These are phyloP conservation scores for Myodes glareolus DNA, from an alignment of 2,113 vertebrate genomes.

Conservation along the genomic window DNA sequence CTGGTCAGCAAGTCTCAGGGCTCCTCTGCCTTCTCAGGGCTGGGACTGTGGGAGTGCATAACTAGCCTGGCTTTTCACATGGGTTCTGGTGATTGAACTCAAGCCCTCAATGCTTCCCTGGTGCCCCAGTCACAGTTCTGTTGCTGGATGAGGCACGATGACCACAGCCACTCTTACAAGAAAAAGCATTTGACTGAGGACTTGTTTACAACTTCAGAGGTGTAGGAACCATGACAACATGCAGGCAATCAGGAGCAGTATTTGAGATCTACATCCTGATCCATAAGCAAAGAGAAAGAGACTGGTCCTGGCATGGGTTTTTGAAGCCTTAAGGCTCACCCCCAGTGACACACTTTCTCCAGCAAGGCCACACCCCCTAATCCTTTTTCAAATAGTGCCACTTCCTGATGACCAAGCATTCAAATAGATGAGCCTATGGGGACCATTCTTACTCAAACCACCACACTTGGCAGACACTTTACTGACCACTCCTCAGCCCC, in stretches of 20 bases:
- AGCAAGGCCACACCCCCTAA: not conserved
- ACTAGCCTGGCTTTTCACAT: no score
- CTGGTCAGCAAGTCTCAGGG: no score
- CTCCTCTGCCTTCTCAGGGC: no score
- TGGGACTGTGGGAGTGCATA: no score
- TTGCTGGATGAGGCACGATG: no score
- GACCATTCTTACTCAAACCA: not conserved
- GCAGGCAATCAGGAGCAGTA: not conserved
- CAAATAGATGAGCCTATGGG: not conserved
- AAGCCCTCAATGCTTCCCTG: no score
- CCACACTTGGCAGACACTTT: not conserved
- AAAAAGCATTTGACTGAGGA: not conserved
- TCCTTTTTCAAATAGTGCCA: not conserved
- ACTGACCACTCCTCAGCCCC: no score
- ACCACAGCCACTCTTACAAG: not conserved
- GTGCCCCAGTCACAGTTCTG: no score
- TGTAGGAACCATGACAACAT: not conserved
- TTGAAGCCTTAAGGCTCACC: not conserved
- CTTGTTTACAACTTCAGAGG: not conserved
- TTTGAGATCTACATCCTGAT: not conserved
- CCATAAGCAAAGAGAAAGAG: not conserved
- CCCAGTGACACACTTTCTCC: not conserved
- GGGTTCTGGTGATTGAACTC: no score
- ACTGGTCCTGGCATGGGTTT: not conserved
- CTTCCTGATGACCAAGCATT: not conserved